Evolutionary conservation across 1,140 invertebrate species (phyloP), one percentile per base, ranked within the genome.

Genomic region (Triops cancriformis): DNA sequence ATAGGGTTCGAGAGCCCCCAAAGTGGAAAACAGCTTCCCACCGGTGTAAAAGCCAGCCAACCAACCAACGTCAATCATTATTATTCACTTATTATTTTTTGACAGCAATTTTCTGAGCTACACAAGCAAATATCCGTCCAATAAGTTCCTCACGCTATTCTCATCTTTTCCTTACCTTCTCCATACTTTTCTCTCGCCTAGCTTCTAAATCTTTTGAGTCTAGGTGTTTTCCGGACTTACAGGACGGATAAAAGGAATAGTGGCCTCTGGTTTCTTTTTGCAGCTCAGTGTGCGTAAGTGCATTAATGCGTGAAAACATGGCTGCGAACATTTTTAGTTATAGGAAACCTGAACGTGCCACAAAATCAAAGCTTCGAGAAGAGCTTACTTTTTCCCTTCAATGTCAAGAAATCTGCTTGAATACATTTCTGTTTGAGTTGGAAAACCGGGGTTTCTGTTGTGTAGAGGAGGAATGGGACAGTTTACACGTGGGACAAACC

Each of bases 271-370:
- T 37, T 37, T 37, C 31, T 7, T 37, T 37, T 37, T 37, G 31
- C 31, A 37, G 31, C 2, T n/a, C n/a, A 37, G 7, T 37, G 31
- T 37, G 31, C 31, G 51, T n/a, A 64, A 64, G 51, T 64, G 51
- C 51, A 23, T 64, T 64, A 64, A 64, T 64, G 51, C 51, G 51
- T 64, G 23, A 64, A 64, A 64, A n/a, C 51, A 18, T 64, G 51
- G 51, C 6, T 18, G 14, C 5, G 18, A n/a, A 7, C 14, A 5
- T 12, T 64, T 64, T 23, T 64, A 18, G 14, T 23, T 5, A 64
- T 64, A n/a, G 14, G 51, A 64, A 64, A 64, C 14, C 18, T 64
- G 10, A n/a, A 6, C 2, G 11, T 64, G 18, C 51, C 51, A 6
- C 6, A 23, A 64, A n/a, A 64, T 64, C 7, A n/a, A 64, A n/a